Evolutionary conservation across 2,797 vertebrate genomes (phyloP), one percentile per base, ranked within the genome.

Genomic region (Pangasius macronema): DNA sequence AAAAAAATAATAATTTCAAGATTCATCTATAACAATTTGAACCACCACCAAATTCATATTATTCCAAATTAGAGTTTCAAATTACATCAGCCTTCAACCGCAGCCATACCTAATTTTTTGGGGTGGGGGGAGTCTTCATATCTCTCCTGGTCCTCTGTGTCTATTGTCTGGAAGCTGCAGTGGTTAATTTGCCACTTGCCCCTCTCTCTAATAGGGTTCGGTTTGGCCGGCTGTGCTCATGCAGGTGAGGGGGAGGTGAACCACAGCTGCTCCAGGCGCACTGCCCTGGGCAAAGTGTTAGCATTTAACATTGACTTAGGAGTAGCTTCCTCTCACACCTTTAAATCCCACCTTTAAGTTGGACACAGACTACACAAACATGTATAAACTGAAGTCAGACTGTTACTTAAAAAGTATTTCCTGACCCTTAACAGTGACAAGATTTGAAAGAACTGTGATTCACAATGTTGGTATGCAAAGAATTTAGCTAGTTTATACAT

Each of bases 151-250:
- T 68, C 83, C 53, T 65, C 87, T 75, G 51, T 87, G 55, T 82
- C 82, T 86, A 68, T 86, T 89, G 88, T 90, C 86, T 91, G 63
- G 59, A 53, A 68, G 86, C 85, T 83, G 30, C 81, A 85, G 73
- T 91, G 85, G 85, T 89, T 91, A 85, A 91, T 91, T 87, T 87
- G 82, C 83, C 81, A 18, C 86, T 82, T 88, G 88, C 86, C 88
- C 79, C 68, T 67, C 68, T 77, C 27, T 18, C 75, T 90, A 88
- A 89, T 90, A 85, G 70, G 86, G 85, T 75, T 68, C 33, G 61
- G 80, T 75, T 84, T 88, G 89, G 70, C 53, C 73, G 81, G 86
- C 88, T 65, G 61, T 76, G 89, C 76, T 59, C 80, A 81, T 68
- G 84, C 82, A 83, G 87, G 85, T 85, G 81, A 77, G 33, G 49